These are phyloP conservation scores for Reticulitermes lucifugus DNA, from an alignment of 2,888 invertebrate genomes.

Conservation along the genomic window DNA sequence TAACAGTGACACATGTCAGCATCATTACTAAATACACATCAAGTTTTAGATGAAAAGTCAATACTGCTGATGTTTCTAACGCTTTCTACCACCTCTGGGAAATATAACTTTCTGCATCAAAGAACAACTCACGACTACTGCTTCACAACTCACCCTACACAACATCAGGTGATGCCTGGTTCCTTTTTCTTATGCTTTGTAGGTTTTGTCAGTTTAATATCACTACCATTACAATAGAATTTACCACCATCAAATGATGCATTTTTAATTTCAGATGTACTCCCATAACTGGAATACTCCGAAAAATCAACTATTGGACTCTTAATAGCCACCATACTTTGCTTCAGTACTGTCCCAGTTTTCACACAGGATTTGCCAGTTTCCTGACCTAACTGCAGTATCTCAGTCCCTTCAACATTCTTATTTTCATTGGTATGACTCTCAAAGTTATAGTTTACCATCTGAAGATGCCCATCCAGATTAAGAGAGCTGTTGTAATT, in stretches of 20 bases:
- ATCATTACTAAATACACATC: not conserved
- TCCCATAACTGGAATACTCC: not conserved
- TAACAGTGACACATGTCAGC: not conserved
- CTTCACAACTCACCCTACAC: slow-evolving; percentile 50
- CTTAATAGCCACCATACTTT: not conserved
- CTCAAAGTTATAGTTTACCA: not conserved
- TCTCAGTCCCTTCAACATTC: not conserved
- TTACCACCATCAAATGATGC: not conserved
- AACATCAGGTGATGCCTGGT: slow-evolving; percentile 50
- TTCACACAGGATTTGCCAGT: not conserved
- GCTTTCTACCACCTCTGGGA: not conserved
- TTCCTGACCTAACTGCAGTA: too few relatives aligned
- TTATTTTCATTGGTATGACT: not conserved
- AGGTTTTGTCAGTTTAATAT: slow-evolving; percentile 23
- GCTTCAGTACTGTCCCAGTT: not conserved
- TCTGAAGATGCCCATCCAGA: not conserved
- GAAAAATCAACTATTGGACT: not conserved
- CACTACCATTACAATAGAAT: not conserved
- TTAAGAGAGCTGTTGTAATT: not conserved
- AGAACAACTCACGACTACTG: slow-evolving; percentile 30
- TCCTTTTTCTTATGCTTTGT: slow-evolving; percentile 38
- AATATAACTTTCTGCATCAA: slow-evolving; percentile 31
- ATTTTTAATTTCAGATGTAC: slow-evolving; percentile 32
- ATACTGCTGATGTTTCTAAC: not conserved
- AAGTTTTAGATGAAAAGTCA: not conserved